Percentiles rank a stretch among this genome's conserved stretches.
These are phyloP conservation scores for Sebastes reedi DNA, from an alignment of 2,797 vertebrate species.

Conservation along the genomic window DNA sequence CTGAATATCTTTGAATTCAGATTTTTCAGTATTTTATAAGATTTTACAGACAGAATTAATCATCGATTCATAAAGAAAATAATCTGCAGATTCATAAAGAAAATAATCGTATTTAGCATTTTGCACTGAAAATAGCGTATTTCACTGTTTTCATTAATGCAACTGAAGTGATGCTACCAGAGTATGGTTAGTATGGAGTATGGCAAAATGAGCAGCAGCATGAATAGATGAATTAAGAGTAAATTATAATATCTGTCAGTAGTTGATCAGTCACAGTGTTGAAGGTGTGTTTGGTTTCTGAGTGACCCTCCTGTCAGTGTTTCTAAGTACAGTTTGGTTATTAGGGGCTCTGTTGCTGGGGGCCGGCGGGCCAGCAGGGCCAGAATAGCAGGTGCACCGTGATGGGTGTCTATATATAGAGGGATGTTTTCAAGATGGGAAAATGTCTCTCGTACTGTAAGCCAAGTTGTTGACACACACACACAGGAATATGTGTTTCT, in stretches of 20 bases:
- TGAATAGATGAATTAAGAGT: background rate
- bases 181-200: background rate
- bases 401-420: conserved; percentile 72
- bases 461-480: conserved; percentile 36
- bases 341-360: conserved; percentile 80
- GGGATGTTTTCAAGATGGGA: conserved; percentile 50
- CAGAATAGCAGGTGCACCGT: conserved; percentile 74
- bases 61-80: background rate
- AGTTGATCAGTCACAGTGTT: background rate
- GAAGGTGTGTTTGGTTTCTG: conserved; percentile 21
- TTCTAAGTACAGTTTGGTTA: conserved; percentile 47
- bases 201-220: background rate
- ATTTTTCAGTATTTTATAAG: background rate
- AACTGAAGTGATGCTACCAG: background rate
- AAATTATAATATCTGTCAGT: background rate
- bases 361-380: conserved; percentile 35
- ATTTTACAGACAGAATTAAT: background rate
- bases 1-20: background rate
- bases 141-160: background rate
- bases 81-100: background rate
- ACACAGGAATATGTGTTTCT: background rate
- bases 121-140: background rate
- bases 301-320: background rate
- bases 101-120: background rate
- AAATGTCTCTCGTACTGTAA: conserved; percentile 51